Base-by-base conservation (phyloP, 2,797 vertebrate genomes). In the Enoplosus armatus region DNA sequence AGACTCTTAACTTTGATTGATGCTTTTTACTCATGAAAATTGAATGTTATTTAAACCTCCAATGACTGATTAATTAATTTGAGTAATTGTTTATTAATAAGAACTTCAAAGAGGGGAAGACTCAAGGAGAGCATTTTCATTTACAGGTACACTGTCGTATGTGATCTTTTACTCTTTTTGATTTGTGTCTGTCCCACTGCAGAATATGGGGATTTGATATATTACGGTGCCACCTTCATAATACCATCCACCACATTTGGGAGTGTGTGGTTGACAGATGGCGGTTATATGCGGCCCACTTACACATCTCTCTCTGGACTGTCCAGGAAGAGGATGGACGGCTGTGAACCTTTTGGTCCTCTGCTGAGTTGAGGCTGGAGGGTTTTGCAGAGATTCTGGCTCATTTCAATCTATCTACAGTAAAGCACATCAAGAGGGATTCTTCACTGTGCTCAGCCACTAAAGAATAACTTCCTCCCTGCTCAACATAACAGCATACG, bases 191-290 rank as follows among this genome's bases (percentile, higher is more conserved):
- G 4, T 58, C 45, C 69, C 15, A 16, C 45, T 58, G 77, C 61
- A 71, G 68, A 81, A 61, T 67, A 61, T 62, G 43, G 37, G 70
- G 47, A 50, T 78, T 48, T 84, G 70, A 88, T 80, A 41, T 81
- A 82, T 76, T 51, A 55, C 15, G 35, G 43, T 61, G 70, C 72
- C 75, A 61, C 26, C 58, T 80, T 80, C 67, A 69, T 84, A 77
- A 84, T 65, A 81, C 51, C 77, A 76, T 76, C 29, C 35, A 55
- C 64, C 84, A 79, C 79, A 64, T 85, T 73, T 82, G 85, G 81
- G 74, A 79, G 59, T 39, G 50, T 67, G 77, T 62, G 76, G 59
- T 71, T 88, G 85, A 86, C 56, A 53, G 82, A 86, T 86, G 86
- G 65, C 72, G 66, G 39, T 85, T 84, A 87, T 84, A 66, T 72